Percentiles rank a stretch among this genome's conserved stretches.
phyloP scores from a whole-genome alignment of 2,113 vertebrate genomes.

The Odobenus rosmarus region DNA sequence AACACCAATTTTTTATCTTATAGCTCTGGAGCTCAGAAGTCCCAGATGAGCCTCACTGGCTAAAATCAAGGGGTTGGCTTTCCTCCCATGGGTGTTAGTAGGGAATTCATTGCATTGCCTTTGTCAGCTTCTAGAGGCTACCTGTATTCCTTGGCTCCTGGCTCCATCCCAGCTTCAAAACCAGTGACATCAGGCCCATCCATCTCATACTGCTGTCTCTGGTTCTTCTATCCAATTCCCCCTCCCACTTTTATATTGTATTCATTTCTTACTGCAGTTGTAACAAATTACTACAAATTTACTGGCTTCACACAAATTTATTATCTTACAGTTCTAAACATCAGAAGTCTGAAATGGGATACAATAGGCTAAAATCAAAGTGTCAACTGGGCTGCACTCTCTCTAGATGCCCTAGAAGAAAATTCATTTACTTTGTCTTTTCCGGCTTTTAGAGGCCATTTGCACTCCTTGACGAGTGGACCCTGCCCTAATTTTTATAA shows the following conservation, averaged over 20 bases:
- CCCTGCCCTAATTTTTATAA: not conserved
- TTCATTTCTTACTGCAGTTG: not conserved
- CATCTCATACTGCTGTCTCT: not conserved
- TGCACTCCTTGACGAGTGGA: not conserved
- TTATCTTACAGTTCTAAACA: not conserved
- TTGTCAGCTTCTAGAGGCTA: not conserved
- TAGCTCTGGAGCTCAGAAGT: not conserved
- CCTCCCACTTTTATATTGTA: not conserved
- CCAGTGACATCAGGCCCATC: not conserved
- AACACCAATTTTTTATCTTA: not conserved
- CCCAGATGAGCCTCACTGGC: not conserved
- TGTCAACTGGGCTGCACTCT: accelerated
- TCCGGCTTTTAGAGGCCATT: not conserved
- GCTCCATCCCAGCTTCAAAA: not conserved
- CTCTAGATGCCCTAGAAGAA: not conserved
- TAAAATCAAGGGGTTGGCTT: not conserved
- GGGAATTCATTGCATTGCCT: not conserved
- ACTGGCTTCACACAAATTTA: not conserved
- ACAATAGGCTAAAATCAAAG: not conserved
- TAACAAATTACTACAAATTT: not conserved
- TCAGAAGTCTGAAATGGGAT: not conserved
- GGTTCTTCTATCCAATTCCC: not conserved
- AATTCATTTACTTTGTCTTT: not conserved
- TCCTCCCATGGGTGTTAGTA: not conserved
- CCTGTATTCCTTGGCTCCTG: not conserved